Conservation (phyloP, 37 sponge, comb jelly and placozoan genomes). For the Eunapius fragilis region DNA sequence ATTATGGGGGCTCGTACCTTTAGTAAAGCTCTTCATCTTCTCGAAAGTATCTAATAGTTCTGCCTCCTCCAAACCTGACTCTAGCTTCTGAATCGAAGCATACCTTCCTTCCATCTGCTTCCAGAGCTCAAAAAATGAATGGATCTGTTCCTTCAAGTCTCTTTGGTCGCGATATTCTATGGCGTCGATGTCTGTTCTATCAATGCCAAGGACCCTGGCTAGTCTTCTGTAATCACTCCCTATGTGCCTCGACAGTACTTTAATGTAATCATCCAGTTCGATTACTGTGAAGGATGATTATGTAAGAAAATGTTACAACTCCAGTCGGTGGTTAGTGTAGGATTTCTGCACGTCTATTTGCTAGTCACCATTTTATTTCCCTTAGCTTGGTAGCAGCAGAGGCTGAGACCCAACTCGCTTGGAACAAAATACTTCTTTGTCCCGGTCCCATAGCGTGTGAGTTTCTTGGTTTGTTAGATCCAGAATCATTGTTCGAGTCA, state of each 20-base stretch:
- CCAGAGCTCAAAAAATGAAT: not conserved
- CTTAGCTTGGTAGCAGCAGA: no score
- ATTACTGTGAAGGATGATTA: not conserved
- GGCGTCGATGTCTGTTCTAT: slow-evolving; percentile 1
- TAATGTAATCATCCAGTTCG: not conserved
- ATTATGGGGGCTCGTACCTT: not conserved
- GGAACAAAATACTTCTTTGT: no score
- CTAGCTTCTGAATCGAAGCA: not conserved
- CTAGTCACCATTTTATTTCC: no score
- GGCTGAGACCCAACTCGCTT: no score
- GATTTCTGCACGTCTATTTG: no score
- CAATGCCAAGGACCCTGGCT: not conserved
- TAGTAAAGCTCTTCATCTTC: not conserved
- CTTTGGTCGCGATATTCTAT: not conserved
- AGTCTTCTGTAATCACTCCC: not conserved
- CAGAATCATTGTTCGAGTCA: no score
- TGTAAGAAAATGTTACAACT: no score
- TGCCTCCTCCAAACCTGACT: not conserved
- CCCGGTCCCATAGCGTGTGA: no score
- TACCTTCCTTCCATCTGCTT: not conserved
- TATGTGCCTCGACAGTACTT: not conserved
- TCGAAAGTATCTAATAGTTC: not conserved
- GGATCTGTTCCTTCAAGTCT: not conserved
- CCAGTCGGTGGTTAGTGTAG: no score
- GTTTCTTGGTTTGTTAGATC: no score